Conservation (phyloP, 2,888 invertebrate species). For the Automeris io region DNA sequence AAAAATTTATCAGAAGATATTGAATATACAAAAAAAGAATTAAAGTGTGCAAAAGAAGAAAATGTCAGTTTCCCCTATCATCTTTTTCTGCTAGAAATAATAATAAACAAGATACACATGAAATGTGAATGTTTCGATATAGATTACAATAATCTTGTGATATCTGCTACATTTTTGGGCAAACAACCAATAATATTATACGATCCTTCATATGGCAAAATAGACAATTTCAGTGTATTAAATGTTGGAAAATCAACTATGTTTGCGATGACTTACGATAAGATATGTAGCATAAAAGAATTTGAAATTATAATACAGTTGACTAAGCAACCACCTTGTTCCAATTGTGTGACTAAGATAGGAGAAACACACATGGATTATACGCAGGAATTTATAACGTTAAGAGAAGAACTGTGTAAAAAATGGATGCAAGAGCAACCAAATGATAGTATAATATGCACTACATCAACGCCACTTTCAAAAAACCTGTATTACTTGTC, state of each 20-base stretch:
- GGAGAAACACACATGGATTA: constrained; percentile 59
- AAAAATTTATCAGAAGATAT: constrained; percentile 53
- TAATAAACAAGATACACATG: constrained; percentile 68
- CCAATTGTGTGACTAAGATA: constrained; percentile 55
- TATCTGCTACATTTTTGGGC: constrained; percentile 56
- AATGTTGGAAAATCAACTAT: constrained; percentile 64
- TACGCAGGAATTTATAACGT: constrained; percentile 43
- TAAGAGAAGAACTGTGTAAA: constrained; percentile 56
- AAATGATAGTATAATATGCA: constrained; percentile 56
- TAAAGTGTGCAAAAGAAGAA: constrained; percentile 28
- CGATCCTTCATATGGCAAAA: constrained; percentile 55
- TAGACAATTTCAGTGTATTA: constrained; percentile 48
- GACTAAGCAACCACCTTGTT: constrained; percentile 62
- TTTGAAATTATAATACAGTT: constrained; percentile 50
- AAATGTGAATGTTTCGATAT: constrained; percentile 69
- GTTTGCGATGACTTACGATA: constrained; percentile 70
- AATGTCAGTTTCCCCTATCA: constrained; percentile 62
- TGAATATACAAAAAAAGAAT: constrained; percentile 44
- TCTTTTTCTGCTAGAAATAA: constrained; percentile 60
- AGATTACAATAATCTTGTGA: constrained; percentile 59
- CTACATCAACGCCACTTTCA: constrained; percentile 55
- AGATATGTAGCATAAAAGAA: constrained; percentile 56
- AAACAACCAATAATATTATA: constrained; percentile 59
- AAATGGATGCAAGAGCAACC: constrained; percentile 60
- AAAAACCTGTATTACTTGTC: constrained; percentile 60